Percentiles rank a stretch among this genome's conserved stretches.
Conservation (phyloP, 1,140 invertebrate genomes). For the Diprion similis region DNA sequence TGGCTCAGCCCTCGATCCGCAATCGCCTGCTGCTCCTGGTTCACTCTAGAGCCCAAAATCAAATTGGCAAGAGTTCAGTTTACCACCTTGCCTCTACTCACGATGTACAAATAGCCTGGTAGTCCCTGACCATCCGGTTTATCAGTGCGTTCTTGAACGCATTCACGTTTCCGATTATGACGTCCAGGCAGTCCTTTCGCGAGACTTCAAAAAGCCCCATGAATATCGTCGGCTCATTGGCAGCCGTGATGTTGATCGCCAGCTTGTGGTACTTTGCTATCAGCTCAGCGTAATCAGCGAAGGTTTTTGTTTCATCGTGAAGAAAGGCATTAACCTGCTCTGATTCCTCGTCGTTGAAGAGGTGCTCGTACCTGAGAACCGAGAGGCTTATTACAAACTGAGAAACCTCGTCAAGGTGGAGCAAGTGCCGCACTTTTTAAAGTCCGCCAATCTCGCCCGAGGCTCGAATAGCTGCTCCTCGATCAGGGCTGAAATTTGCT, state of each 20-base stretch:
- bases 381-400: slow-evolving; percentile 10
- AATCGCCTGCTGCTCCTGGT: slow-evolving; percentile 83
- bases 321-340: slow-evolving; percentile 74
- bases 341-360: slow-evolving; percentile 64
- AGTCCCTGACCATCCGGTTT: slow-evolving; percentile 74
- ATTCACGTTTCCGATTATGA: slow-evolving; percentile 72
- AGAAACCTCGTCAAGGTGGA: slow-evolving; percentile 5
- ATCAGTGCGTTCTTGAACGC: slow-evolving; percentile 75
- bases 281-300: slow-evolving; percentile 71
- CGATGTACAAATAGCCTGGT: slow-evolving; percentile 78
- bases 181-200: slow-evolving; percentile 76
- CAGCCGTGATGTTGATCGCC: slow-evolving; percentile 69
- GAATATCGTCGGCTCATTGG: slow-evolving; percentile 71
- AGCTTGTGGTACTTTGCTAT: slow-evolving; percentile 72
- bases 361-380: slow-evolving; percentile 38
- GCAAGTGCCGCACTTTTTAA: slow-evolving; percentile 49
- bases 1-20: slow-evolving; percentile 77
- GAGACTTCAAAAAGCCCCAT: slow-evolving; percentile 91
- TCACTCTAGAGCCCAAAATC: slow-evolving; percentile 65
- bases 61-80: slow-evolving; percentile 18
- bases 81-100: slow-evolving; percentile 57
- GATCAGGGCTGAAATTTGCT: slow-evolving; percentile 67
- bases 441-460: slow-evolving; percentile 73
- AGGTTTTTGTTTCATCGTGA: slow-evolving; percentile 64
- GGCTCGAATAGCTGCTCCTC: slow-evolving; percentile 73